Conservation (phyloP, 1,140 invertebrate species). For the Atta colombica region DNA sequence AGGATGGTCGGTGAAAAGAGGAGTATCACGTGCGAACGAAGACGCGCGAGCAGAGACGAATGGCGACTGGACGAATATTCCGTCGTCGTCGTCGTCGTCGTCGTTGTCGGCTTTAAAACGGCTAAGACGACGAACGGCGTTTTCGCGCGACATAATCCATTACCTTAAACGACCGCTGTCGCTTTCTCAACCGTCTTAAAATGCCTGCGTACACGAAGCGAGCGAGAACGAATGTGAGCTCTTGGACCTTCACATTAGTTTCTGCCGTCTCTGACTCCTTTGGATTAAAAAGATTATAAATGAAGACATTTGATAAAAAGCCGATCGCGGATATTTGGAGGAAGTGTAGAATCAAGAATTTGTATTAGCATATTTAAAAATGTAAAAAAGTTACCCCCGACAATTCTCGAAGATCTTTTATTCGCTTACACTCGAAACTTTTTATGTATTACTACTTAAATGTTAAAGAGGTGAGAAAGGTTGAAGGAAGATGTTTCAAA, state of each 20-base stretch:
- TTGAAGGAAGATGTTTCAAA: neutral
- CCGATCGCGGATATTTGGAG: neutral
- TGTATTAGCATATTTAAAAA: constrained; percentile 3
- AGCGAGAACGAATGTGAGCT: constrained; percentile 36
- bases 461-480: neutral
- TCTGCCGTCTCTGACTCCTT: constrained; percentile 11
- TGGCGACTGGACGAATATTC: constrained; percentile 58
- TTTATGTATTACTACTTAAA: neutral
- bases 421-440: neutral
- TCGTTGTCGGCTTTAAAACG: constrained; percentile 59
- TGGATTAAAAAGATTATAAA: constrained; percentile 37
- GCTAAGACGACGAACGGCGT: neutral
- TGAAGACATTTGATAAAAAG: neutral
- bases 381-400: neutral
- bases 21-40: constrained; percentile 37
- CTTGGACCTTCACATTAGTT: constrained; percentile 33
- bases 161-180: constrained; percentile 70
- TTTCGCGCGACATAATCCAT: constrained; percentile 72
- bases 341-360: neutral
- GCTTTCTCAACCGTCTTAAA: constrained; percentile 58
- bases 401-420: too few species aligned
- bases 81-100: constrained; percentile 36
- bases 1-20: constrained; percentile 27
- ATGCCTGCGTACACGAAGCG: constrained; percentile 42
- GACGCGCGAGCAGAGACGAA: constrained; percentile 27